Conservation (phyloP, 2,113 vertebrate genomes). For the Cettia cetti region DNA sequence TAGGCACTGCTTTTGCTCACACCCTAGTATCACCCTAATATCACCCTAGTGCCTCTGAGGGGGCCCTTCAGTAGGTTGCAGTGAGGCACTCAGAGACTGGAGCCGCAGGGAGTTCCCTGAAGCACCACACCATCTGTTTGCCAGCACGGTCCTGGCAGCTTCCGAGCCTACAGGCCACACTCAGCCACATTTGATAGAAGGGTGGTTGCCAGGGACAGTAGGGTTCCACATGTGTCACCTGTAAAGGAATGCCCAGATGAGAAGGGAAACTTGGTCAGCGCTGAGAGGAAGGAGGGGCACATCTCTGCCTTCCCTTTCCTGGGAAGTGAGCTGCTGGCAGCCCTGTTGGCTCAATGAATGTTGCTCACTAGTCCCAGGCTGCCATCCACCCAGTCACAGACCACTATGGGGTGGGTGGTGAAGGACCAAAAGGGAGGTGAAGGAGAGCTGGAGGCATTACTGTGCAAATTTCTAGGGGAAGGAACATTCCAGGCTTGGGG, state of each 20-base stretch:
- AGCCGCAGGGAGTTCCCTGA: background rate
- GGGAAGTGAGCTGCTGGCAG: background rate
- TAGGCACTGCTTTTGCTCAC: background rate
- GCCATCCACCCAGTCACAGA: background rate
- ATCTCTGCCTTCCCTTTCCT: background rate
- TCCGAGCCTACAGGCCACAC: background rate
- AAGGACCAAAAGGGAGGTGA: background rate
- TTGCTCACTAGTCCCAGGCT: background rate
- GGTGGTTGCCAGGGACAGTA: background rate
- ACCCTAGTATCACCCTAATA: too few species aligned
- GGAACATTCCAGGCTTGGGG: background rate
- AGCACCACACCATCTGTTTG: background rate
- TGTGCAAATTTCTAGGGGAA: background rate
- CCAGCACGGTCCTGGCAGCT: background rate
- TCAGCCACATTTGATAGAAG: background rate
- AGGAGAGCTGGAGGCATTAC: background rate
- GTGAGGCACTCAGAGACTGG: background rate
- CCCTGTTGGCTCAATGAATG: accelerated
- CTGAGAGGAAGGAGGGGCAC: background rate
- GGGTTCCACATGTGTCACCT: background rate
- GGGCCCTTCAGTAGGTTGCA: accelerated
- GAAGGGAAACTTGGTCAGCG: background rate
- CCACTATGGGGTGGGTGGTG: background rate
- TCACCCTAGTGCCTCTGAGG: background rate
- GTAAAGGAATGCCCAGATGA: background rate